Evolutionary conservation across 1,140 invertebrate genomes (phyloP).

Genomic region (Frieseomelitta varia): DNA sequence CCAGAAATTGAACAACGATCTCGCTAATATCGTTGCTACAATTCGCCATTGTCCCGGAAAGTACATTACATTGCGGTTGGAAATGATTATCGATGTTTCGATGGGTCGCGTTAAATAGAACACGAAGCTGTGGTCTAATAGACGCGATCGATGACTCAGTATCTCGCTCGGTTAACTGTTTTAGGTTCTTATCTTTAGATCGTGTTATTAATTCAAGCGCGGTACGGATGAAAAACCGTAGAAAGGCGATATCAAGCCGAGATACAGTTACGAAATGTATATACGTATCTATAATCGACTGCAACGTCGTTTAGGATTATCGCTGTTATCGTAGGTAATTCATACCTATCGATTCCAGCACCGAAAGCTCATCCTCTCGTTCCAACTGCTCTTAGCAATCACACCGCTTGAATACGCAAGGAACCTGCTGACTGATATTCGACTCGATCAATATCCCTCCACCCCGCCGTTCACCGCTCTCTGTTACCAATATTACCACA

Average conservation of each 20-base stretch:
- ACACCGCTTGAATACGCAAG: background rate
- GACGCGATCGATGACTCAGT: background rate
- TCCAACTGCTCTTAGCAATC: background rate
- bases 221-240: background rate
- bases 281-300: background rate
- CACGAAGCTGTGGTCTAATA: background rate
- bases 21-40: background rate
- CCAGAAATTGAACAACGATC: background rate
- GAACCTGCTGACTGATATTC: conserved; percentile 27
- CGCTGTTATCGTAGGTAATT: conserved; percentile 4
- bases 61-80: background rate
- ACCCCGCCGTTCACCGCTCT: background rate
- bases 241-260: background rate
- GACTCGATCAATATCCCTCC: conserved; percentile 17
- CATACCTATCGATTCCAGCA: background rate
- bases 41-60: background rate
- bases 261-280: background rate
- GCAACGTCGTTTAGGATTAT: background rate
- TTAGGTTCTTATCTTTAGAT: background rate
- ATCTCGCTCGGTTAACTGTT: background rate
- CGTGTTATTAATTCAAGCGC: background rate
- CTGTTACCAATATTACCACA: conserved; percentile 31
- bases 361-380: conserved; percentile 2
- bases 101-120: background rate
- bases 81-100: background rate